Evolutionary conservation across 2,888 invertebrate genomes (phyloP).

Genomic region (Thecocarcelia acutangulata): DNA sequence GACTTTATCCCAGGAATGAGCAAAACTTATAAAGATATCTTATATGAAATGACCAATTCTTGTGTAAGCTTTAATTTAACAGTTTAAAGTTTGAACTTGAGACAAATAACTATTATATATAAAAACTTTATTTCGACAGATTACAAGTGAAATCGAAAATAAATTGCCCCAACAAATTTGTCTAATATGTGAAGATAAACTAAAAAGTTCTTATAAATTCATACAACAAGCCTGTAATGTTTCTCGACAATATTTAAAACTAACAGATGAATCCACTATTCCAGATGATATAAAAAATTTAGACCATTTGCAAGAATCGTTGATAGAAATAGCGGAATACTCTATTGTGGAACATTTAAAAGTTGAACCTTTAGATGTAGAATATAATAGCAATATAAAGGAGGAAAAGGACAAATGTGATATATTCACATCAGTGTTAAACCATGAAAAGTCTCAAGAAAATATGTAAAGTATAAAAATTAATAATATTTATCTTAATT

Average conservation of each 20-base stretch:
- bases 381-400: constrained; percentile 10
- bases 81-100: not conserved
- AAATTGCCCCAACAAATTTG: constrained; percentile 57
- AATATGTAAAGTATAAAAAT: constrained; percentile 29
- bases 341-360: not conserved
- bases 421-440: not conserved
- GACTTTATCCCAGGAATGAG: constrained; percentile 1
- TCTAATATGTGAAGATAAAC: constrained; percentile 33
- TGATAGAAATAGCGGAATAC: constrained; percentile 43
- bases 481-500: not conserved
- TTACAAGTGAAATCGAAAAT: constrained; percentile 7
- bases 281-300: constrained; percentile 36
- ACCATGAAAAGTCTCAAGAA: constrained; percentile 23
- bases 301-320: constrained; percentile 51
- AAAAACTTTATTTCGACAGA: constrained; percentile 17
- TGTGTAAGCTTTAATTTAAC: constrained; percentile 28
- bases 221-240: constrained; percentile 37
- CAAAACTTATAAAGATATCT: constrained; percentile 44
- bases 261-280: not conserved
- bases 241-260: constrained; percentile 16
- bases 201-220: constrained; percentile 48
- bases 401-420: constrained; percentile 33
- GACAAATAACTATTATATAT: not conserved
- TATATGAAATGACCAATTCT: constrained; percentile 41
- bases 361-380: constrained; percentile 37